Percentiles rank a stretch among this genome's conserved stretches.
Evolutionary conservation across 1,140 invertebrate genomes (phyloP).

Genomic region (Chrysopa pallens): DNA sequence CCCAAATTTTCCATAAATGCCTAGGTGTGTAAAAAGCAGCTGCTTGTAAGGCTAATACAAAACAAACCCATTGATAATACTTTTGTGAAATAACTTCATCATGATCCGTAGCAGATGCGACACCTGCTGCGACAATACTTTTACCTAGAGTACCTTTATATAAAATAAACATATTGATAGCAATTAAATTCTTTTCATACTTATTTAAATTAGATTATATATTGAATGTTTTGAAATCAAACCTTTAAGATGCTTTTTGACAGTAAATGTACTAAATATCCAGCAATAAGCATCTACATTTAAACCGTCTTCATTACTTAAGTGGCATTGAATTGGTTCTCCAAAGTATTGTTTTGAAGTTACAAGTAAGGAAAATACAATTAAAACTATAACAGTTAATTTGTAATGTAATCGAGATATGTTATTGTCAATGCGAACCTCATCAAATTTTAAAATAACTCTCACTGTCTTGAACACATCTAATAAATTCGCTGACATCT

Average conservation of each 20-base stretch:
- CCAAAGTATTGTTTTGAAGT: constrained; percentile 56
- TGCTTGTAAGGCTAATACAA: constrained; percentile 64
- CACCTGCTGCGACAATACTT: background rate
- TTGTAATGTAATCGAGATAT: constrained; percentile 49
- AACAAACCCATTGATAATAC: constrained; percentile 82
- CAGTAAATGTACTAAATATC: constrained; percentile 56
- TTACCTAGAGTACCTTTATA: background rate
- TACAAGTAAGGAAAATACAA: constrained; percentile 43
- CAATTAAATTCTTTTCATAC: background rate
- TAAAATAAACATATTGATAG: background rate
- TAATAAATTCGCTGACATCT: constrained; percentile 7
- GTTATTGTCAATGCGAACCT: constrained; percentile 42
- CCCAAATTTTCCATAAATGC: constrained; percentile 60
- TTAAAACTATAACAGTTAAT: constrained; percentile 39
- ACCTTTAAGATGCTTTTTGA: constrained; percentile 27
- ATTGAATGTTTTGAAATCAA: constrained; percentile 8
- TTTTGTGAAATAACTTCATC: constrained; percentile 47
- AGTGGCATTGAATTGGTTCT: constrained; percentile 46
- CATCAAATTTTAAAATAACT: constrained; percentile 32
- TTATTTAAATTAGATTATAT: background rate
- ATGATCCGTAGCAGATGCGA: constrained; percentile 10
- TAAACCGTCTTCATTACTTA: constrained; percentile 23
- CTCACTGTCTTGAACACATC: constrained; percentile 15
- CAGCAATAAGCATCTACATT: constrained; percentile 56
- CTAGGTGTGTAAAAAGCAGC: constrained; percentile 53